Conservation (phyloP, 64 coral and sea anemone species). For the Orbicella faveolata region DNA sequence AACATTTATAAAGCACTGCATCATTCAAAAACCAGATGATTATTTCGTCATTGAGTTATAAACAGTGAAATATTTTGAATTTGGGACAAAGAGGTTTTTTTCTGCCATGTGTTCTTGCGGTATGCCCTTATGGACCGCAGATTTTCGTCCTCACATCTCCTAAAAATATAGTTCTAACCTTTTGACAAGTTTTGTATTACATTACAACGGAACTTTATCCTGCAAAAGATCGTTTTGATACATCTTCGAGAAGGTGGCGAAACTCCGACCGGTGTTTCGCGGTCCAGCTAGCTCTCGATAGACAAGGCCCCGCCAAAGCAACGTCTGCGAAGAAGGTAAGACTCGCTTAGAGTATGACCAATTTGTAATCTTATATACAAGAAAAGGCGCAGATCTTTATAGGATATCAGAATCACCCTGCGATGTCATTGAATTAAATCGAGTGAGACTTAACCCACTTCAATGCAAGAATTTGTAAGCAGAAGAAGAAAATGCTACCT, state of each 20-base stretch:
- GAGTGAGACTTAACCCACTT: neutral
- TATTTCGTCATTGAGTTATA: neutral
- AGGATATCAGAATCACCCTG: neutral
- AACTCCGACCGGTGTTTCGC: neutral
- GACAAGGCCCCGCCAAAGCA: neutral
- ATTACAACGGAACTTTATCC: neutral
- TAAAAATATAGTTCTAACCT: neutral
- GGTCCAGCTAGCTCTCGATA: neutral
- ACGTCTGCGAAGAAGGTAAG: neutral
- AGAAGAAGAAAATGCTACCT: too few relatives aligned
- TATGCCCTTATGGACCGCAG: neutral
- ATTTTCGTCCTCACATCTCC: neutral
- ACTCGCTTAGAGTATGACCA: neutral
- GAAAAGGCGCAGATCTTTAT: neutral
- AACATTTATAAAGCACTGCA: neutral
- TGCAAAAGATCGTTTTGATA: conserved; percentile 1
- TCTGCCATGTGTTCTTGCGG: neutral
- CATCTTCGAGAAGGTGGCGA: neutral
- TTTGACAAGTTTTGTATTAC: conserved; percentile 1
- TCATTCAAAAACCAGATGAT: neutral
- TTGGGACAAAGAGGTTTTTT: neutral
- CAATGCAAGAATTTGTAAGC: too few relatives aligned
- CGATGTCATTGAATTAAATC: neutral
- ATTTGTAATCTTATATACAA: neutral
- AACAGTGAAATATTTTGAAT: neutral